Conservation (phyloP, 2,888 invertebrate genomes). For the Monoplex corrugatus region DNA sequence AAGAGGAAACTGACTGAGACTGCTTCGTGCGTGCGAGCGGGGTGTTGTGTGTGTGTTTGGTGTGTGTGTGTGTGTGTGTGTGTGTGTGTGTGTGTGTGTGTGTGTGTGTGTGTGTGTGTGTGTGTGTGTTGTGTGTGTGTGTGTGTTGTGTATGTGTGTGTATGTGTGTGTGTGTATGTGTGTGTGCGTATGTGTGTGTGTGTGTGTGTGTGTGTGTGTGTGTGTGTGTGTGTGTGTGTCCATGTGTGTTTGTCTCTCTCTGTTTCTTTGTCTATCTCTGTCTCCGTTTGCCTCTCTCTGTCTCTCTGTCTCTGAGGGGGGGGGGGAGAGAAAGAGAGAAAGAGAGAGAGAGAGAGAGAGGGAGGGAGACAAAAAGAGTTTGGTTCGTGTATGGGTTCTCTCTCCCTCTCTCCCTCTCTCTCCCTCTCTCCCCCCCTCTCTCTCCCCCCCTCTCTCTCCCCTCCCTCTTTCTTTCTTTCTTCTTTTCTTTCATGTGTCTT, state of each 20-base stretch:
- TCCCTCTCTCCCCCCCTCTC: neutral
- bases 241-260: conserved; percentile 41
- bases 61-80: too few relatives aligned
- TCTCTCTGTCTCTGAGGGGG: neutral
- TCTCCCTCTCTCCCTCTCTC: neutral
- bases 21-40: too few relatives aligned
- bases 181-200: neutral
- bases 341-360: neutral
- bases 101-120: too few relatives aligned
- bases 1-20: too few relatives aligned
- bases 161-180: neutral
- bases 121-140: too few relatives aligned
- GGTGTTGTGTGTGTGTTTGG: neutral
- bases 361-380: neutral
- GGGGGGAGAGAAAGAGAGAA: neutral
- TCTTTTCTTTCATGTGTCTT: neutral
- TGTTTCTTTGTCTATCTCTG: conserved; percentile 32
- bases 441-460: conserved; percentile 32
- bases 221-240: conserved; percentile 35
- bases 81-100: too few relatives aligned
- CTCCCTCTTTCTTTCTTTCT: neutral
- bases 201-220: conserved; percentile 28
- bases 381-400: neutral
- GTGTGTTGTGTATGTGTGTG: too few relatives aligned
- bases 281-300: conserved; percentile 23